phyloP scores from a whole-genome alignment of 2,113 vertebrate genomes.

The Podarcis cretensis region DNA sequence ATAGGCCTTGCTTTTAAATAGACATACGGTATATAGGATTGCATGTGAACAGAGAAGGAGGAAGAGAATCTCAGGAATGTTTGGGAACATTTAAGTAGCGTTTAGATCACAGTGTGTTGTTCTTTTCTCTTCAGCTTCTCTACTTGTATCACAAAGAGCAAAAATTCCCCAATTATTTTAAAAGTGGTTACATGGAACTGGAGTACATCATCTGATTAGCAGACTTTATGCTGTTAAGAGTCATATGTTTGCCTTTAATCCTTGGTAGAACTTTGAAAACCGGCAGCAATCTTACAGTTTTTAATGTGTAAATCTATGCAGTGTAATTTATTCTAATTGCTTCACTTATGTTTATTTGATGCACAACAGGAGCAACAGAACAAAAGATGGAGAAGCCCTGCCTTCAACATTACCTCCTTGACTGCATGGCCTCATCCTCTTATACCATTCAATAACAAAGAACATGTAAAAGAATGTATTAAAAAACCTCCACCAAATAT shows the following conservation, averaged over 20 bases:
- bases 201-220: not conserved
- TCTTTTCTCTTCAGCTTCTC: not conserved
- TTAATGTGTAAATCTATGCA: not conserved
- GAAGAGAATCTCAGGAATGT: not conserved
- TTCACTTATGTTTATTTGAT: conserved; percentile 1
- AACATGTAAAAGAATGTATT: conserved; percentile 57
- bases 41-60: not conserved
- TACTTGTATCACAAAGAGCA: not conserved
- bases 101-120: not conserved
- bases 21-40: not conserved
- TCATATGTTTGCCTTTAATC: not conserved
- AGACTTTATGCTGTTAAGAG: not conserved
- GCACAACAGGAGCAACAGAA: not conserved
- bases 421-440: conserved; percentile 32
- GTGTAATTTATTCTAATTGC: not conserved
- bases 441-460: conserved; percentile 58
- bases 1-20: no score
- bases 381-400: conserved; percentile 31
- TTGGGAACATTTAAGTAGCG: not conserved
- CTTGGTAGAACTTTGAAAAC: not conserved
- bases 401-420: conserved; percentile 42
- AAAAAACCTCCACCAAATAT: conserved; percentile 45
- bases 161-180: not conserved
- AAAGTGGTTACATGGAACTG: not conserved
- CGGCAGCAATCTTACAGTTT: not conserved